phyloP scores from a whole-genome alignment of 2,113 vertebrate species.

The Lagopus leucura region DNA sequence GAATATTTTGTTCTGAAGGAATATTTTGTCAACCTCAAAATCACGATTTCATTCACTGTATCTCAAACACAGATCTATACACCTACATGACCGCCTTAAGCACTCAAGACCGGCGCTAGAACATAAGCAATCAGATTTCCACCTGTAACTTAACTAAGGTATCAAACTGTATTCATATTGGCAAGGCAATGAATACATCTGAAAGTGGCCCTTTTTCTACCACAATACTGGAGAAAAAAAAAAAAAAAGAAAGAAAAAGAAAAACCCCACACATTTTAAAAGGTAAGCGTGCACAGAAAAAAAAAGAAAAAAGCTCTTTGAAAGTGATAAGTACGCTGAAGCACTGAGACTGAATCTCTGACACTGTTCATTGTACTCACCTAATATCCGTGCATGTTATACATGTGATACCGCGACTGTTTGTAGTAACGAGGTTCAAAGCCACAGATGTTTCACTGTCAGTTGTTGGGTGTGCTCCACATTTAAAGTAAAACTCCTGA shows the following conservation, averaged over 20 bases:
- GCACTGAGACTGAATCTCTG: neutral
- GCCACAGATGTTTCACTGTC: conserved; percentile 85
- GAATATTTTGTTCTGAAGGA: neutral
- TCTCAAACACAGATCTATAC: neutral
- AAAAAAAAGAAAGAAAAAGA: no score
- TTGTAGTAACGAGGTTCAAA: conserved; percentile 84
- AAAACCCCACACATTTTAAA: no score
- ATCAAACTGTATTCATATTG: neutral
- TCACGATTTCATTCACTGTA: neutral
- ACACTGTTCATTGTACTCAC: conserved; percentile 70
- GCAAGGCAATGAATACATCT: neutral
- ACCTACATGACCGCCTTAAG: neutral
- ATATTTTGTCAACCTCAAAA: neutral
- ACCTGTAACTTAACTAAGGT: neutral
- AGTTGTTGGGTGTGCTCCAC: conserved; percentile 84
- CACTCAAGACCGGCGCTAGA: neutral
- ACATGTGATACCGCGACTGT: conserved; percentile 80
- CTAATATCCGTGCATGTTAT: conserved; percentile 85
- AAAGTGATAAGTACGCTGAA: neutral
- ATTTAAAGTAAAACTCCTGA: conserved; percentile 91
- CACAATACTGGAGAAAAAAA: neutral
- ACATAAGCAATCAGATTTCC: neutral
- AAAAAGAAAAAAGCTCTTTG: neutral
- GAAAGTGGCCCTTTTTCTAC: neutral
- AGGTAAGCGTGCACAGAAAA: no score